Percentiles rank a stretch among this genome's conserved stretches.
Conservation (phyloP, 2,888 invertebrate genomes). For the Acanthosepion esculentum region DNA sequence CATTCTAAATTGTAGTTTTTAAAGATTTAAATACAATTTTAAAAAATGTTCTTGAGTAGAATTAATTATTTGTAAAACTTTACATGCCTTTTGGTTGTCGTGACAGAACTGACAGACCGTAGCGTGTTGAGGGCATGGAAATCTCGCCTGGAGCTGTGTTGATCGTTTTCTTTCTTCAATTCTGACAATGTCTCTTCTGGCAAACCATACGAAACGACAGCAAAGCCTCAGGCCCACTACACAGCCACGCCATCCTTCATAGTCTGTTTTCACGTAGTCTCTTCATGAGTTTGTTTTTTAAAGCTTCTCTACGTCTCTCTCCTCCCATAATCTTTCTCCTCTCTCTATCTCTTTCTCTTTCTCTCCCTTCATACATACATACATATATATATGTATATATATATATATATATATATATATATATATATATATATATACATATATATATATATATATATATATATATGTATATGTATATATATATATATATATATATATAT, state of each 20-base stretch:
- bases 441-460: background rate
- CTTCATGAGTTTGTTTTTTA: no score
- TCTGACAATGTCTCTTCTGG: background rate
- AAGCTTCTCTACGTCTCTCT: background rate
- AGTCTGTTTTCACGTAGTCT: background rate
- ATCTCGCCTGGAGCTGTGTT: background rate
- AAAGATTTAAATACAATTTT: background rate
- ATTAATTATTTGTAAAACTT: background rate
- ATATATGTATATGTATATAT: background rate
- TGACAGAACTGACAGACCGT: constrained; percentile 7
- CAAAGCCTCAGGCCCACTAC: background rate
- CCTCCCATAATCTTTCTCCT: no score
- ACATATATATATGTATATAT: background rate
- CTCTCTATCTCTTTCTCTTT: no score
- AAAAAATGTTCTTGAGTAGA: background rate
- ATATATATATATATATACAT: background rate
- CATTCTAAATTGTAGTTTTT: background rate
- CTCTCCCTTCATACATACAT: no score
- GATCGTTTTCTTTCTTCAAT: background rate
- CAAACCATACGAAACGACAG: background rate
- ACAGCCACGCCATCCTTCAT: background rate
- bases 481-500: background rate
- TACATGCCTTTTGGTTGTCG: background rate
- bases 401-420: background rate
- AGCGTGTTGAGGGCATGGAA: background rate